These are phyloP conservation scores for Harpagoxenus sublaevis DNA, from an alignment of 2,888 invertebrate species.

Conservation along the genomic window DNA sequence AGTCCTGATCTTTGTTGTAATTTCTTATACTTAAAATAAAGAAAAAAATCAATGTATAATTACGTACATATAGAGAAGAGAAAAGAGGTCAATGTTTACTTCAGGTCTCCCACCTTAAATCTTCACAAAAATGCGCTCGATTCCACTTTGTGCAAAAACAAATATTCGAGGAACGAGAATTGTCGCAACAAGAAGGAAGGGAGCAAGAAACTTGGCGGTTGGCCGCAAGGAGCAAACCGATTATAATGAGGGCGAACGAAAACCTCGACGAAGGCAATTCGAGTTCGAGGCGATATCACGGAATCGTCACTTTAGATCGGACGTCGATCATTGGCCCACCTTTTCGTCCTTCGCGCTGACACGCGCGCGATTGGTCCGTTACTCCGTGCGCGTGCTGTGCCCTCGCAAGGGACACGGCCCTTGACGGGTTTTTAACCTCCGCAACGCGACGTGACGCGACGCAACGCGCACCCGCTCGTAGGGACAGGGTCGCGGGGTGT, in stretches of 20 bases:
- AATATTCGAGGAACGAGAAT: background rate
- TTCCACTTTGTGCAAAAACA: background rate
- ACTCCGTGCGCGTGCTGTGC: no score
- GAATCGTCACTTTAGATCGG: no score
- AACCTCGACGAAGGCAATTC: no score
- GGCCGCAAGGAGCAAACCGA: no score
- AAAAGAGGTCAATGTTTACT: background rate
- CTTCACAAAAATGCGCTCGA: background rate
- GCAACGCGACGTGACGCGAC: background rate
- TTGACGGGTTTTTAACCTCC: background rate
- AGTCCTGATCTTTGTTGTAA: background rate
- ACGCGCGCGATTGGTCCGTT: no score
- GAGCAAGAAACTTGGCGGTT: no score
- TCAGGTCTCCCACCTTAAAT: background rate
- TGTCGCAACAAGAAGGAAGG: no score
- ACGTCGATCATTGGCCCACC: no score
- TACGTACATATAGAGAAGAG: background rate
- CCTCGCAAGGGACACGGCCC: no score
- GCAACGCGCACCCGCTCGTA: background rate
- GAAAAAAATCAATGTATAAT: background rate
- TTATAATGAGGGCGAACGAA: no score
- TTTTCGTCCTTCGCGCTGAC: no score
- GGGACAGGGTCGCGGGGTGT: conserved; percentile 58
- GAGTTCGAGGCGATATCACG: no score
- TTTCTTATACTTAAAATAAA: background rate